Percentiles rank a stretch among this genome's conserved stretches.
These are phyloP conservation scores for Colossoma macropomum DNA, from an alignment of 2,113 vertebrate species.

Conservation along the genomic window DNA sequence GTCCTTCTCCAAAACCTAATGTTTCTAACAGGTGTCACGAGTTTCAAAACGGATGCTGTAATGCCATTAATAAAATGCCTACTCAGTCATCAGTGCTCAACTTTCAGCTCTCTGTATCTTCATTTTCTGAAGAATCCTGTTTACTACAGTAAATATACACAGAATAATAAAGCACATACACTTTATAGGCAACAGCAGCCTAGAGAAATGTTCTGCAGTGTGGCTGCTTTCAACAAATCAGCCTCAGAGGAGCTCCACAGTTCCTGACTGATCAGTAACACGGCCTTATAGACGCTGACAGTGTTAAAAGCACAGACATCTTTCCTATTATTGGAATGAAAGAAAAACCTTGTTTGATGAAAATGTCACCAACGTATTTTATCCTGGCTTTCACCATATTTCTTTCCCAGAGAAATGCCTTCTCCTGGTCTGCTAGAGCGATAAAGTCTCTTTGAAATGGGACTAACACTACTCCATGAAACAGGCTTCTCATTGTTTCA, in stretches of 20 bases:
- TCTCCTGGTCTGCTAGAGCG: conserved; percentile 68
- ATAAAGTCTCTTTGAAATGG: conserved; percentile 46
- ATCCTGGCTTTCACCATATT: conserved; percentile 59
- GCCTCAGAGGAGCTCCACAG: not conserved
- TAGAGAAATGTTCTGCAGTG: not conserved
- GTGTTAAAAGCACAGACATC: conserved; percentile 45
- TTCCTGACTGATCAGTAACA: conserved; percentile 36
- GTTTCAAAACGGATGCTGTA: not conserved
- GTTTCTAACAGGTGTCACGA: not conserved
- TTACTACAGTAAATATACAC: no score
- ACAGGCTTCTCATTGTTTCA: conserved; percentile 74
- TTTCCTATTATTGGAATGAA: conserved; percentile 51
- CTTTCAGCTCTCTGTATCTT: no score
- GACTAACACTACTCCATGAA: not conserved
- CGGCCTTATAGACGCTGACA: conserved; percentile 51
- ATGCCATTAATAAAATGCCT: not conserved
- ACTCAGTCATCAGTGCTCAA: not conserved
- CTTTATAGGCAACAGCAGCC: not conserved
- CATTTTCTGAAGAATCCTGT: no score
- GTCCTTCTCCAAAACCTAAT: not conserved
- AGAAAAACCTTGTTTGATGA: conserved; percentile 63
- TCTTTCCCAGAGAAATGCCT: conserved; percentile 50
- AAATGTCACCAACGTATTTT: conserved; percentile 56
- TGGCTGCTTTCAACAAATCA: conserved; percentile 42
- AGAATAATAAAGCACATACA: not conserved